Percentiles rank a stretch among this genome's conserved stretches.
phyloP scores from a whole-genome alignment of 2,888 invertebrate genomes.

The Tetranychus truncatus region DNA sequence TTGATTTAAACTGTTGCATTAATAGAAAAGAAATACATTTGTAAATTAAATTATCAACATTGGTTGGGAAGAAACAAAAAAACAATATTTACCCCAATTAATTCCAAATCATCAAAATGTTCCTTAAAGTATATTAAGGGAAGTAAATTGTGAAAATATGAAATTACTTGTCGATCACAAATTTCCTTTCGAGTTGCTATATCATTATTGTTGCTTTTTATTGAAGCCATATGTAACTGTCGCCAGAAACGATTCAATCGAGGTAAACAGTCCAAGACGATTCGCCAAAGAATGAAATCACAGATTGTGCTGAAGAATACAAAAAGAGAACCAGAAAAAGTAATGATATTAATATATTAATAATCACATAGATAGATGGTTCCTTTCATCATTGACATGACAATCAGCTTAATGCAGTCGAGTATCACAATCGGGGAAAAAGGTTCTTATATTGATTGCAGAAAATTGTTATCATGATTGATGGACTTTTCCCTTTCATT shows the following conservation, averaged over 20 bases:
- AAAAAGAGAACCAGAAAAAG: background rate
- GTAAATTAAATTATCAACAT: too few relatives aligned
- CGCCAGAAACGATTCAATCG: background rate
- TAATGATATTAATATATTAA: background rate
- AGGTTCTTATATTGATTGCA: too few relatives aligned
- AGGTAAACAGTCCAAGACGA: background rate
- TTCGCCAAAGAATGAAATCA: background rate
- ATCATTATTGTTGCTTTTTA: background rate
- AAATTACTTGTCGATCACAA: background rate
- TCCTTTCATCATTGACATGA: too few relatives aligned
- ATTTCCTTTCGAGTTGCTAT: background rate
- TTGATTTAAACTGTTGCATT: background rate
- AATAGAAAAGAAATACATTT: too few relatives aligned
- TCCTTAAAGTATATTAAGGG: background rate
- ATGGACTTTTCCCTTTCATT: too few relatives aligned
- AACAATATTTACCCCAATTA: background rate
- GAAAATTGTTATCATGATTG: too few relatives aligned
- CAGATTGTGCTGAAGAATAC: background rate
- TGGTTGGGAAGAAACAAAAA: too few relatives aligned
- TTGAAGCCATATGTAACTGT: background rate
- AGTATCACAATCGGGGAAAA: too few relatives aligned
- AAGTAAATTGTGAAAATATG: background rate
- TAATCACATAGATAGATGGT: background rate
- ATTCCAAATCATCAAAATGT: background rate
- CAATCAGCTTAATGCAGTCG: too few relatives aligned